Percentiles rank a stretch among this genome's conserved stretches.
Evolutionary conservation across 2,888 invertebrate genomes (phyloP).

Genomic region (Dione vanillae): DNA sequence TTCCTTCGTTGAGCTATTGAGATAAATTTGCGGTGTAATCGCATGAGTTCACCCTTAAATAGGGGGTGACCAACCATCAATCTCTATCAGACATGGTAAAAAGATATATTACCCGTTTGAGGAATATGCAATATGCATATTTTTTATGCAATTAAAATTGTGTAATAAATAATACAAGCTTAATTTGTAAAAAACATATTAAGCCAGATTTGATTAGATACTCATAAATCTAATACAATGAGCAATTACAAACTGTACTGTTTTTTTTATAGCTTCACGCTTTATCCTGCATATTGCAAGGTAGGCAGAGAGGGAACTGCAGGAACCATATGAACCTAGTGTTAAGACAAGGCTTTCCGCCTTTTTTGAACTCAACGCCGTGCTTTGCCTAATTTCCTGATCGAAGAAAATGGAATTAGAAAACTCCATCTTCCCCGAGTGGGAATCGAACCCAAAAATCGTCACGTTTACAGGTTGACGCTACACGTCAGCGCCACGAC

Average conservation of each 20-base stretch:
- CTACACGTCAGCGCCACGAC: too few relatives aligned
- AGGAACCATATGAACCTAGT: too few relatives aligned
- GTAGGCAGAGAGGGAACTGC: not conserved
- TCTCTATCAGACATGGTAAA: slow-evolving; percentile 23
- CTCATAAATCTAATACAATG: not conserved
- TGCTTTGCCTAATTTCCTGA: too few relatives aligned
- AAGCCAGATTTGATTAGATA: not conserved
- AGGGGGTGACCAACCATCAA: slow-evolving; percentile 30
- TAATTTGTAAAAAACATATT: not conserved
- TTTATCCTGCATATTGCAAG: not conserved
- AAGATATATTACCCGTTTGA: slow-evolving; percentile 11
- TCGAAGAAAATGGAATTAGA: too few relatives aligned
- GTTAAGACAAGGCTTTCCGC: too few relatives aligned
- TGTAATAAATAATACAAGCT: not conserved
- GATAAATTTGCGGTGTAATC: slow-evolving; percentile 32
- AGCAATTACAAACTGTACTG: too few relatives aligned
- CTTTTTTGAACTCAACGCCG: too few relatives aligned
- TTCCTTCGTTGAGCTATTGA: slow-evolving; percentile 28
- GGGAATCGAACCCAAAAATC: too few relatives aligned
- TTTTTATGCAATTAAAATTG: not conserved
- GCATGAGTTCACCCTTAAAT: slow-evolving; percentile 29
- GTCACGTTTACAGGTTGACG: too few relatives aligned
- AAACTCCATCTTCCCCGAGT: too few relatives aligned
- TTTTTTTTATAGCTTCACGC: not conserved
- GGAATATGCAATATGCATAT: slow-evolving; percentile 4